Conservation (phyloP, 2,888 invertebrate genomes). For the Craniophora ligustri region DNA sequence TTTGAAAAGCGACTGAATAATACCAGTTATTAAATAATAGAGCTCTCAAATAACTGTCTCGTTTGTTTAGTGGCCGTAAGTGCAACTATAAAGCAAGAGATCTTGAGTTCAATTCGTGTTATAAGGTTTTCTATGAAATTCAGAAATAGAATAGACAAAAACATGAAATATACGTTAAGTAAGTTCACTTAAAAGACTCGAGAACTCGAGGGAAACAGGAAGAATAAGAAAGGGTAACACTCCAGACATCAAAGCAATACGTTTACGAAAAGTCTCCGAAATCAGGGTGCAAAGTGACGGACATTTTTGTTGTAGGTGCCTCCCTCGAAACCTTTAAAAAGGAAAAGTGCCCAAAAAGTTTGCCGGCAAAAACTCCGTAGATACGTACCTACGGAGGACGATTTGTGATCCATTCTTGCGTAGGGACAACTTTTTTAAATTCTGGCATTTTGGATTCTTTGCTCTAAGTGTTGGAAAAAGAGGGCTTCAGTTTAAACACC, state of each 20-base stretch:
- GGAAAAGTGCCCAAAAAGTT: slow-evolving; percentile 59
- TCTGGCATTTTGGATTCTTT: neutral
- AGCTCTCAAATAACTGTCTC: too few relatives aligned
- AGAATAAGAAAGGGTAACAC: slow-evolving; percentile 66
- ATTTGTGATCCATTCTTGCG: slow-evolving; percentile 23
- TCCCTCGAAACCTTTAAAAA: slow-evolving; percentile 62
- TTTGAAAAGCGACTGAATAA: too few relatives aligned
- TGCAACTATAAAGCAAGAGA: too few relatives aligned
- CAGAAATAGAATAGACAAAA: slow-evolving; percentile 15
- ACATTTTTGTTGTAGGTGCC: slow-evolving; percentile 67
- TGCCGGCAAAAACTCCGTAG: slow-evolving; percentile 49
- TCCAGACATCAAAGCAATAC: slow-evolving; percentile 72
- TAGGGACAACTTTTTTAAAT: slow-evolving; percentile 27
- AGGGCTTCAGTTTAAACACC: neutral
- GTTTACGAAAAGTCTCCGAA: slow-evolving; percentile 63
- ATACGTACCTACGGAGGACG: slow-evolving; percentile 11
- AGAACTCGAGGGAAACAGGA: slow-evolving; percentile 57
- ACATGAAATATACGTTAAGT: slow-evolving; percentile 29
- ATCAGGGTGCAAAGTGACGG: slow-evolving; percentile 56
- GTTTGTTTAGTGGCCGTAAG: too few relatives aligned
- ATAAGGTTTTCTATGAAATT: too few relatives aligned
- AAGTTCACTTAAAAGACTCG: slow-evolving; percentile 44
- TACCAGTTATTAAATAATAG: neutral
- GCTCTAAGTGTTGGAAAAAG: neutral
- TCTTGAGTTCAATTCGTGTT: too few relatives aligned